Evolutionary conservation across 2,113 vertebrate species (phyloP), one percentile per base, ranked within the genome.

Genomic region (Fregetta grallaria): DNA sequence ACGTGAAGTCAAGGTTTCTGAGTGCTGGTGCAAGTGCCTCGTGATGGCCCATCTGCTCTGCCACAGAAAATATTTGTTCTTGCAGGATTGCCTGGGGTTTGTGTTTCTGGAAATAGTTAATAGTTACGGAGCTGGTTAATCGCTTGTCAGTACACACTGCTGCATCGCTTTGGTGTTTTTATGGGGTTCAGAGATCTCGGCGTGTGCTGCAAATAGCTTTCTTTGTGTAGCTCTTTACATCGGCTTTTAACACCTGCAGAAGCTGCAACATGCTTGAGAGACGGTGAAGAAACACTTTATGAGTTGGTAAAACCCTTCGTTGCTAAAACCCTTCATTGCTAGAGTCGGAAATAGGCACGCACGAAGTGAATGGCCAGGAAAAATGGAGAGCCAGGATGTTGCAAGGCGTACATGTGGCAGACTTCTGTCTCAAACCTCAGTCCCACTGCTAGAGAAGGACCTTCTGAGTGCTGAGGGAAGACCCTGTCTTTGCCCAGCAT

Each of bases 311-410:
- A 75, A 59, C 26, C 40, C 20, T 65, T 65, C 3, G 0, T 56
- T 36, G 44, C 26, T 29, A 16, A 76, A 75, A 59, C 29, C 40
- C 20, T 65, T 65, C 4, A 0, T 56, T 36, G 44, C 26, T 29
- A 16, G n/a, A 55, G 67, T 5, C 0, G 1, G 61, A 25, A 70
- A 78, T 5, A 30, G 56, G 23, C 18, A 40, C 0, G 7, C 34
- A 26, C 0, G 0, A 56, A 66, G 34, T 0, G 1, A 40, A 32
- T 0, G 7, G 15, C 47, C 32, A 4, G n/a, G 36, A 22, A 22
- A 26, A 12, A 58, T n/a, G 34, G 6, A 59, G n/a, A 79, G 56
- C 29, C 26, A 21, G 49, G 58, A 13, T 7, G 10, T 3, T 22
- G n/a, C 25, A 38, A 59, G 52, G 74, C 1, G 3, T 21, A 13